Percentiles rank a stretch among this genome's conserved stretches.
Evolutionary conservation across 2,113 vertebrate species (phyloP).

Genomic region (Corythoichthys intestinalis): DNA sequence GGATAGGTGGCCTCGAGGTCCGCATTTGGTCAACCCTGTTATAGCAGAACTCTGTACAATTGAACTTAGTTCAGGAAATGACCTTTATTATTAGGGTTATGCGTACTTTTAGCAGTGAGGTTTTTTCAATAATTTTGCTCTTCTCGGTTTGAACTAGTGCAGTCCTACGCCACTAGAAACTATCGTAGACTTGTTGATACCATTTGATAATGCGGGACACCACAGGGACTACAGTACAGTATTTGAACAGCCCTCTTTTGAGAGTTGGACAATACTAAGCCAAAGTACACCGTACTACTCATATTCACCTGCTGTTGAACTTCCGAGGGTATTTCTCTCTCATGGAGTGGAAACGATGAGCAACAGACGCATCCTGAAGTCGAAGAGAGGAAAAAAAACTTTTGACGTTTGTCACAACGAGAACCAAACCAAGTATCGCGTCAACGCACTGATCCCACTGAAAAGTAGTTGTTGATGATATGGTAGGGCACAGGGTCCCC

Average conservation of each 20-base stretch:
- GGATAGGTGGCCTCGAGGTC: too few relatives aligned
- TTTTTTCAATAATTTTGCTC: neutral
- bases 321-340: slow-evolving; percentile 89
- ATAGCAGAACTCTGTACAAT: too few relatives aligned
- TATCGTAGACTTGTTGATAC: too few relatives aligned
- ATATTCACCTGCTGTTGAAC: slow-evolving; percentile 88
- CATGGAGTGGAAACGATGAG: slow-evolving; percentile 90
- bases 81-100: neutral
- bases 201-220: too few relatives aligned
- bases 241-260: neutral
- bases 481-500: slow-evolving; percentile 85
- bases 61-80: too few relatives aligned
- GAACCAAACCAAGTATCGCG: neutral
- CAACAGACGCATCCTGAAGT: slow-evolving; percentile 87
- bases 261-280: neutral
- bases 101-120: neutral
- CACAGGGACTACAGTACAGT: too few relatives aligned
- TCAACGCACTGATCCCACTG: slow-evolving; percentile 83
- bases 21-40: too few relatives aligned
- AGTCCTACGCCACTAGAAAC: too few relatives aligned
- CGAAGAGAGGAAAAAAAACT: neutral
- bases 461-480: slow-evolving; percentile 94
- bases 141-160: neutral
- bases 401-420: neutral
- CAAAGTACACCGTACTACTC: neutral